Conservation (phyloP, 2,888 invertebrate genomes). For the Caenorhabditis zanzibari region DNA sequence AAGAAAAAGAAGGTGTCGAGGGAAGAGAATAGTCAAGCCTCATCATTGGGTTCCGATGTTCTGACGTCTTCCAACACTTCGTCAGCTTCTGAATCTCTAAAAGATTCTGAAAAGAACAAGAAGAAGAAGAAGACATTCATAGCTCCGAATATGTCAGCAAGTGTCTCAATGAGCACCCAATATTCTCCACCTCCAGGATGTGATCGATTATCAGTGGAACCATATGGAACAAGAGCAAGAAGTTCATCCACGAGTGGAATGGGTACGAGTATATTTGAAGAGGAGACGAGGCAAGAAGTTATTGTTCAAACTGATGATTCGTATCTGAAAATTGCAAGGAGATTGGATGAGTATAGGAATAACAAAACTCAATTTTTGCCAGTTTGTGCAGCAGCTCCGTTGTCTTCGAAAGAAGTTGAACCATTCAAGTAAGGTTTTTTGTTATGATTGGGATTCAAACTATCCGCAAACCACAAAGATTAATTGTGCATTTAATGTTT, state of each 20-base stretch:
- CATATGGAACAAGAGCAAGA: slow-evolving; percentile 54
- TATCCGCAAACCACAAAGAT: no score
- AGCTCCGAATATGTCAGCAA: slow-evolving; percentile 45
- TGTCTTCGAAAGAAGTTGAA: slow-evolving; percentile 63
- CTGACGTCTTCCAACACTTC: slow-evolving; percentile 31
- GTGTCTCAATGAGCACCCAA: slow-evolving; percentile 62
- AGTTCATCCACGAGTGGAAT: slow-evolving; percentile 71
- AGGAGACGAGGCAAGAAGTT: slow-evolving; percentile 76
- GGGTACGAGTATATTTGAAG: slow-evolving; percentile 70
- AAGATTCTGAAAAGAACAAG: slow-evolving; percentile 15
- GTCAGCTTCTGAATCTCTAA: slow-evolving; percentile 31
- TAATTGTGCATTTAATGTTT: no score
- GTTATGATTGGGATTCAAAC: no score
- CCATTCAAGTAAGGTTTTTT: slow-evolving; percentile 57
- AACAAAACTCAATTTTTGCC: slow-evolving; percentile 73
- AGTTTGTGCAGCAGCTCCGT: slow-evolving; percentile 74
- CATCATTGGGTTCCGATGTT: slow-evolving; percentile 44
- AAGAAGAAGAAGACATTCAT: slow-evolving; percentile 22
- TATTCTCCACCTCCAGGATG: slow-evolving; percentile 63
- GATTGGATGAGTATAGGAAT: slow-evolving; percentile 79
- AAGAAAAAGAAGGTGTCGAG: slow-evolving; percentile 46
- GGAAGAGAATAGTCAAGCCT: slow-evolving; percentile 46
- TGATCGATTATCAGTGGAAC: slow-evolving; percentile 42
- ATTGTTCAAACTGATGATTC: slow-evolving; percentile 83
- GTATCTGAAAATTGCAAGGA: slow-evolving; percentile 82